phyloP scores from a whole-genome alignment of 2,888 invertebrate genomes.

The Trichogramma dendrolimi region DNA sequence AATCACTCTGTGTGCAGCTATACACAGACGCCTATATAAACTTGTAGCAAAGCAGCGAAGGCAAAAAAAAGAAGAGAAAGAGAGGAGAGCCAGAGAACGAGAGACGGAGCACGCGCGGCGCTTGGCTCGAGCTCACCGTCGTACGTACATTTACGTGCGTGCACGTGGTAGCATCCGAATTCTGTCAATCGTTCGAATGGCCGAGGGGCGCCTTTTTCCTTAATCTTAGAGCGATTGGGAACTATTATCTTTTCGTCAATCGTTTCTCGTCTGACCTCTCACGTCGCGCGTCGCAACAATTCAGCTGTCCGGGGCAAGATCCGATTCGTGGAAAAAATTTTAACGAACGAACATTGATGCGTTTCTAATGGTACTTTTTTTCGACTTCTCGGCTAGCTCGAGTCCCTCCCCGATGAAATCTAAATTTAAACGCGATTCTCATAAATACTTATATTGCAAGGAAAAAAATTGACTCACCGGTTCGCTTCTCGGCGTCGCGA shows the following conservation, averaged over 20 bases:
- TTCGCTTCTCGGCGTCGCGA: constrained; percentile 73
- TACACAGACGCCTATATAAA: too few relatives aligned
- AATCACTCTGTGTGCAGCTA: constrained; percentile 1
- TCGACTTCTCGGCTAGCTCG: too few relatives aligned
- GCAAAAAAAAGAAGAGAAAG: background rate
- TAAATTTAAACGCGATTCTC: background rate
- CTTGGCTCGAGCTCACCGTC: constrained; percentile 10
- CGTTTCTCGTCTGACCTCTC: background rate
- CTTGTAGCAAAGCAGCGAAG: too few relatives aligned
- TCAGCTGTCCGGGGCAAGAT: too few relatives aligned
- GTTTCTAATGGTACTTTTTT: too few relatives aligned
- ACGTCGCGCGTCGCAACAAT: too few relatives aligned
- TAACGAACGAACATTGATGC: too few relatives aligned
- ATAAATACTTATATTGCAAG: background rate
- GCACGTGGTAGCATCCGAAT: constrained; percentile 21
- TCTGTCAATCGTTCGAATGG: constrained; percentile 30
- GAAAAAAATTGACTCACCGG: constrained; percentile 55
- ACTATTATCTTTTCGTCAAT: constrained; percentile 26
- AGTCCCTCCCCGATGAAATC: background rate
- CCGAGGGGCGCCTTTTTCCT: constrained; percentile 25
- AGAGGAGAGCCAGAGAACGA: background rate
- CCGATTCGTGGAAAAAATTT: too few relatives aligned
- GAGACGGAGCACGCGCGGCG: constrained; percentile 1
- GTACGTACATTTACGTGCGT: constrained; percentile 10
- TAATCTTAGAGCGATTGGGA: constrained; percentile 34